Evolutionary conservation across 92 coral and sea anemone genomes (phyloP).

Genomic region (Epizoanthus illoricatus): DNA sequence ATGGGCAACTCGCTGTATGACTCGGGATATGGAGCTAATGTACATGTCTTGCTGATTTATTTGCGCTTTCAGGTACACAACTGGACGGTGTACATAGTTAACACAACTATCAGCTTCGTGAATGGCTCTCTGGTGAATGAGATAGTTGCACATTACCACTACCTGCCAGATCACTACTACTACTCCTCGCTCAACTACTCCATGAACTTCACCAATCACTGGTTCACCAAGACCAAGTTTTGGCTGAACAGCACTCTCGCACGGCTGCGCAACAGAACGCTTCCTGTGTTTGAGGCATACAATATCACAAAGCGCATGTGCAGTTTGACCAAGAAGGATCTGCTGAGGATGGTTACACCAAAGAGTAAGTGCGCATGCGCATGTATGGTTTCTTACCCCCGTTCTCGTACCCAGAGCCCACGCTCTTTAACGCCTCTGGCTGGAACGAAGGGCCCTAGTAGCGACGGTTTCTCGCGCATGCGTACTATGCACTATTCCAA

Average conservation of each 20-base stretch:
- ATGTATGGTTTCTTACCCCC: not conserved
- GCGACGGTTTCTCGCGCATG: too few relatives aligned
- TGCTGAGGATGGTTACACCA: slow-evolving; percentile 52
- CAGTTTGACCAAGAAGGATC: slow-evolving; percentile 35
- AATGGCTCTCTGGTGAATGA: slow-evolving; percentile 66
- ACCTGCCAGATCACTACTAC: slow-evolving; percentile 39
- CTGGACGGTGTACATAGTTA: slow-evolving; percentile 29
- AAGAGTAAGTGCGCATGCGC: slow-evolving; percentile 46
- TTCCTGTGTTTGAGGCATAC: slow-evolving; percentile 32
- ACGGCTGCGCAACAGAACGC: slow-evolving; percentile 27
- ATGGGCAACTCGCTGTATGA: too few relatives aligned
- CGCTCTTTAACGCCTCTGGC: too few relatives aligned
- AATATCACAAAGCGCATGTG: slow-evolving; percentile 10
- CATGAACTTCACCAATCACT: slow-evolving; percentile 44
- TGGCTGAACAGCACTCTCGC: slow-evolving; percentile 44
- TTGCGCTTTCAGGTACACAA: slow-evolving; percentile 36
- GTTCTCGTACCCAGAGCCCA: too few relatives aligned
- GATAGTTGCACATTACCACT: slow-evolving; percentile 38
- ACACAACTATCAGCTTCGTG: slow-evolving; percentile 57
- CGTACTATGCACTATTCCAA: too few relatives aligned
- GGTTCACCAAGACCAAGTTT: slow-evolving; percentile 33
- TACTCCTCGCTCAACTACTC: slow-evolving; percentile 43
- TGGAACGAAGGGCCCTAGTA: too few relatives aligned
- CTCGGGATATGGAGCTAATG: too few relatives aligned
- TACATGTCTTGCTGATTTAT: not conserved